phyloP scores from a whole-genome alignment of 2,888 invertebrate species.

The Halocaridina rubra region DNA sequence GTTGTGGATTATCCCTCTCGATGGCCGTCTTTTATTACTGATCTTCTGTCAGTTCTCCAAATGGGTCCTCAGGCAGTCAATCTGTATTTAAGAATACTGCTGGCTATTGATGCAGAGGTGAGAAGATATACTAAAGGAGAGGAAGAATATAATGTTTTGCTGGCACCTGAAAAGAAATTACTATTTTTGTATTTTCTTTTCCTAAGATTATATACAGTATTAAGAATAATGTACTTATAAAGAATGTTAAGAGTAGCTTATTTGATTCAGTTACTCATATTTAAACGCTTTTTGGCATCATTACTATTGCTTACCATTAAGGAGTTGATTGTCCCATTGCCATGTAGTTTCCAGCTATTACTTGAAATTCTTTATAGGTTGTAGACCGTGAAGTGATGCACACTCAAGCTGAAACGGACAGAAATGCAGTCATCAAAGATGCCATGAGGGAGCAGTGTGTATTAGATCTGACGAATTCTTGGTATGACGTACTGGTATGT shows the following conservation, averaged over 20 bases:
- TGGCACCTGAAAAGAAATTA: too few relatives aligned
- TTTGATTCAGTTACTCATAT: not conserved
- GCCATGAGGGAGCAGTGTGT: constrained; percentile 72
- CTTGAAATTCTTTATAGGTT: constrained; percentile 65
- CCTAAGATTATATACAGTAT: not conserved
- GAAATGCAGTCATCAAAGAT: constrained; percentile 73
- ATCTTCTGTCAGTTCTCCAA: constrained; percentile 68
- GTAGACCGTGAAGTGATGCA: constrained; percentile 71
- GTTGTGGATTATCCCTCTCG: constrained; percentile 72
- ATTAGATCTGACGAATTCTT: constrained; percentile 71
- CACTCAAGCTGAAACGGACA: constrained; percentile 68
- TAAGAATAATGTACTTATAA: not conserved
- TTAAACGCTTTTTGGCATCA: not conserved
- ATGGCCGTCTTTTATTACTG: constrained; percentile 72
- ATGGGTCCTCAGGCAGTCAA: constrained; percentile 69
- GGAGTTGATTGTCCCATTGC: not conserved
- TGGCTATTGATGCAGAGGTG: constrained; percentile 73
- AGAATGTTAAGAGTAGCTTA: not conserved
- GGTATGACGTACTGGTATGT: constrained; percentile 72
- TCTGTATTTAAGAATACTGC: constrained; percentile 71
- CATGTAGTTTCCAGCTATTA: not conserved
- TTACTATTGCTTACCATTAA: not conserved
- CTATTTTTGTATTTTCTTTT: not conserved
- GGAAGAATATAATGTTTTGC: too few relatives aligned
- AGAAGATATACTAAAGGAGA: too few relatives aligned